Percentiles rank a stretch among this genome's conserved stretches.
Conservation (phyloP, 1,140 invertebrate genomes). For the Formica selysi region DNA sequence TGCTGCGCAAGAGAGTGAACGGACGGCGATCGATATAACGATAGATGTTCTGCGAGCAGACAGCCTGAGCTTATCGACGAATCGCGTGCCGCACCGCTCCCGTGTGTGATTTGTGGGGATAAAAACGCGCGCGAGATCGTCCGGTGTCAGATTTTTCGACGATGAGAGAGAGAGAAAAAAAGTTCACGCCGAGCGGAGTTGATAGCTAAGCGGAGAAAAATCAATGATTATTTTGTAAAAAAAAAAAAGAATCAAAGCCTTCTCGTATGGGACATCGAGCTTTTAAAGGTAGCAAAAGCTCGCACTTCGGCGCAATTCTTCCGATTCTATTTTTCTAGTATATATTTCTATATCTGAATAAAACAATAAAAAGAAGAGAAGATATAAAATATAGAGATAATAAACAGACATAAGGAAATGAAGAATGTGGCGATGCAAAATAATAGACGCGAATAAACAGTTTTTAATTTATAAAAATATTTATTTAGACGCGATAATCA, state of each 20-base stretch:
- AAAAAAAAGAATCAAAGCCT: slow-evolving; percentile 19
- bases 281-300: slow-evolving; percentile 39
- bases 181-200: slow-evolving; percentile 27
- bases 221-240: slow-evolving; percentile 57
- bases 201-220: slow-evolving; percentile 54
- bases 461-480: not conserved
- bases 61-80: slow-evolving; percentile 59
- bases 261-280: slow-evolving; percentile 29
- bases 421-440: not conserved
- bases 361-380: slow-evolving; percentile 12
- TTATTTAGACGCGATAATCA: slow-evolving; percentile 6
- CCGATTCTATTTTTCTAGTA: not conserved
- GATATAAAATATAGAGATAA: slow-evolving; percentile 27
- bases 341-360: slow-evolving; percentile 7
- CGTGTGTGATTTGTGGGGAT: slow-evolving; percentile 59
- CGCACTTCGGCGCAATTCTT: slow-evolving; percentile 20
- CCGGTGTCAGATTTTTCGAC: slow-evolving; percentile 60
- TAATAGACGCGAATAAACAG: not conserved
- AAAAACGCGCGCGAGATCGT: slow-evolving; percentile 54
- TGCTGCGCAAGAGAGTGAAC: slow-evolving; percentile 42
- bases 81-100: slow-evolving; percentile 60
- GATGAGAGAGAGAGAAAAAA: slow-evolving; percentile 44
- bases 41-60: slow-evolving; percentile 64
- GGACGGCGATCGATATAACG: slow-evolving; percentile 70
- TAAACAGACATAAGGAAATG: not conserved